Base-by-base conservation (phyloP, 2,888 invertebrate species). In the Platycheirus albimanus region DNA sequence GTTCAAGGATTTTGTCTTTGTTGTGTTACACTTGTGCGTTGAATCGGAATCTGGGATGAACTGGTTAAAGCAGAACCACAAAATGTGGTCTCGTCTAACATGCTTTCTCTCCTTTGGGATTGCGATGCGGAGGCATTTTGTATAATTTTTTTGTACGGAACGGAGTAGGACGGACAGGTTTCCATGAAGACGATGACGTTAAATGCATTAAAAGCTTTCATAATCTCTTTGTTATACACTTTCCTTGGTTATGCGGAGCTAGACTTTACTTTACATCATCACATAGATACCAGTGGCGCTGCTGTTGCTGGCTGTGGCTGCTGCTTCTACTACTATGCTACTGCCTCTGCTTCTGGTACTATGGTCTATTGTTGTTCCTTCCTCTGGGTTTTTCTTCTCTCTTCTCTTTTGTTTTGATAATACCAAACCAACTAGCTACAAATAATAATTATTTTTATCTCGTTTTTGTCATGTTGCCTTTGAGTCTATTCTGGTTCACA, bases 161-260 rank as follows among this genome's bases (percentile, higher is more conserved):
- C n/a, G n/a, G n/a, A n/a, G n/a, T n/a, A n/a, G n/a, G n/a, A n/a
- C n/a, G n/a, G 6, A 24, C 45, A 74, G 61, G 19, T 54, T 67
- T 61, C 6, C 24, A 63, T 33, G 43, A 51, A 49, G 41, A 64
- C 17, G n/a, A 33, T 13, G 28, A 54, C 38, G 41, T 24, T 33
- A 43, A 66, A 64, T 75, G 75, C 75, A 75, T 30, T 19, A 45
- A 75, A 66, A 80, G 75, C 75, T 79, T 79, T 79, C 41, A 69
- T 69, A 74, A 79, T 69, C 69, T 58, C 56, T 74, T 79, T 80
- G 80, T 70, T 80, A 75, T 61, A 43, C 63, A 80, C 67, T 70
- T 75, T 75, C 64, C 63, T 52, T 75, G 56, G 43, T 19, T 58
- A 52, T 63, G 33, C 52, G 15, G 71, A 58, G 28, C 15, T 58